phyloP scores from a whole-genome alignment of 1,140 invertebrate genomes.

The Procambarus virginalis region DNA sequence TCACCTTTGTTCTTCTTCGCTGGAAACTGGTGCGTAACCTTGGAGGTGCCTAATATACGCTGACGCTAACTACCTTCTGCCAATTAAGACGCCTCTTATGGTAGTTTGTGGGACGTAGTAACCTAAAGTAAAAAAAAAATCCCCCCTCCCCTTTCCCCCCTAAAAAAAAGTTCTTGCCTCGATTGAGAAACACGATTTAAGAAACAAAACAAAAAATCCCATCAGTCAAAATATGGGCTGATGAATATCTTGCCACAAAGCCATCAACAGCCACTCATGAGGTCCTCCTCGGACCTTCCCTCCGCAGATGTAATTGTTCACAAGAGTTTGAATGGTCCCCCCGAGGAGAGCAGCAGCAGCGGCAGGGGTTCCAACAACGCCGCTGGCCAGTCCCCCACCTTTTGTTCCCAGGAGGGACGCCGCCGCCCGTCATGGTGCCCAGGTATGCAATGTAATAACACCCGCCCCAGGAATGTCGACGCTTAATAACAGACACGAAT shows the following conservation, averaged over 20 bases:
- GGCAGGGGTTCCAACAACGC: not conserved
- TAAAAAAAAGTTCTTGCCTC: too few relatives aligned
- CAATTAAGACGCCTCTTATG: too few relatives aligned
- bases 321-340: not conserved
- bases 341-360: not conserved
- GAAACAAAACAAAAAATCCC: too few relatives aligned
- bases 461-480: not conserved
- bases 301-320: not conserved
- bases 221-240: too few relatives aligned
- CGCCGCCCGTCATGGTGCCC: not conserved
- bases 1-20: not conserved
- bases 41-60: not conserved
- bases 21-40: not conserved
- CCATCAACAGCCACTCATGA: not conserved
- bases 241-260: not conserved
- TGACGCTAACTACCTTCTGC: too few relatives aligned
- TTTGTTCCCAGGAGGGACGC: not conserved
- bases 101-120: too few relatives aligned
- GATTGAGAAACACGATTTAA: too few relatives aligned
- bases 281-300: too few relatives aligned
- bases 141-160: too few relatives aligned
- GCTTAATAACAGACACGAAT: constrained; percentile 28
- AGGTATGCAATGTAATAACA: constrained; percentile 12
- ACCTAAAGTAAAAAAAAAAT: too few relatives aligned
- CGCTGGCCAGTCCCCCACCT: not conserved